Evolutionary conservation across 2,113 vertebrate genomes (phyloP).

Genomic region (Ceyx melanurus): DNA sequence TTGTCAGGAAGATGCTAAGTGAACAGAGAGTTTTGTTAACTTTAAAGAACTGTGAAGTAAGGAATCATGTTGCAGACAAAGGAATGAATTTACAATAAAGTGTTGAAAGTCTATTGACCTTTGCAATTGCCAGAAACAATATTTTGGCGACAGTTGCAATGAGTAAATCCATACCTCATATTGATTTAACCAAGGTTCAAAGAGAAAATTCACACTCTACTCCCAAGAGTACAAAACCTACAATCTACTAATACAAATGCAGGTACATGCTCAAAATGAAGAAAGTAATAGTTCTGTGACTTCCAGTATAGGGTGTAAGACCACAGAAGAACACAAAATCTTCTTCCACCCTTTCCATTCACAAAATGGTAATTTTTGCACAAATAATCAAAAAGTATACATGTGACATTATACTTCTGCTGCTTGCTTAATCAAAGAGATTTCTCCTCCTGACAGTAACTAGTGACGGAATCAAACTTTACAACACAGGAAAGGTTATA

Average conservation of each 20-base stretch:
- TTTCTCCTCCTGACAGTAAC: neutral
- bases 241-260: neutral
- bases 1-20: neutral
- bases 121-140: slow-evolving; percentile 14
- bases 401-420: neutral
- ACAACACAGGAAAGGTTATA: no score
- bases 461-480: no score
- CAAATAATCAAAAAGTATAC: neutral
- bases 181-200: neutral
- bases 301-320: neutral
- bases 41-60: neutral
- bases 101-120: slow-evolving; percentile 22
- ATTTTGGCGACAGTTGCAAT: neutral
- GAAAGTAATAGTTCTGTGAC: neutral
- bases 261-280: neutral
- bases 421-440: neutral
- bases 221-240: neutral
- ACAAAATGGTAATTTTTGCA: neutral
- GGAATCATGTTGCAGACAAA: neutral
- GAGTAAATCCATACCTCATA: neutral
- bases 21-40: neutral
- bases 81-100: neutral
- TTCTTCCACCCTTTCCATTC: neutral
- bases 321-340: neutral
- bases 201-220: neutral